Conservation (phyloP, 2,113 vertebrate species). For the Callospermophilus lateralis region DNA sequence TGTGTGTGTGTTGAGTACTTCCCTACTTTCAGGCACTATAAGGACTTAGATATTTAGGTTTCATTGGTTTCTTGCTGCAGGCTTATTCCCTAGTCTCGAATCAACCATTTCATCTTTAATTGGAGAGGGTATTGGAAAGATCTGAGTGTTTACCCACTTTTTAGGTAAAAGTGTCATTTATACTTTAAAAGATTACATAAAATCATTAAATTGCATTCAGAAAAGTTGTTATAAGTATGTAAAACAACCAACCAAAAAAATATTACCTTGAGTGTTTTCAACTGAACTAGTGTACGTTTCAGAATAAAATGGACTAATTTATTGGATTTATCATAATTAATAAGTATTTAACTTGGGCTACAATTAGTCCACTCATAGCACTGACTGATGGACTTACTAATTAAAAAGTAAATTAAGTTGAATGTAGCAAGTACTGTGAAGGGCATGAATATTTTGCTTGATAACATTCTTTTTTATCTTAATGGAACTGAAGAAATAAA, state of each 20-base stretch:
- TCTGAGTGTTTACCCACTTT: neutral
- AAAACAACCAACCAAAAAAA: neutral
- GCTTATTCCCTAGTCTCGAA: neutral
- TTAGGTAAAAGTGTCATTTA: neutral
- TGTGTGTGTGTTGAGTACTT: neutral
- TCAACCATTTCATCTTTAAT: neutral
- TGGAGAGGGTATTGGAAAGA: neutral
- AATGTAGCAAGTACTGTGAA: too few species aligned
- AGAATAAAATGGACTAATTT: neutral
- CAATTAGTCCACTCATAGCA: constrained; percentile 42
- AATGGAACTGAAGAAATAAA: too few species aligned
- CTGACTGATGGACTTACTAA: constrained; percentile 62
- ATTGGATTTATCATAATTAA: constrained; percentile 53
- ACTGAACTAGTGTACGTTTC: neutral
- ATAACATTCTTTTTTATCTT: constrained; percentile 38
- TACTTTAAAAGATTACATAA: neutral
- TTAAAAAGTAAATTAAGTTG: constrained; percentile 55
- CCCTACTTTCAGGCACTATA: neutral
- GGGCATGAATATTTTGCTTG: constrained; percentile 56
- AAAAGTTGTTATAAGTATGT: neutral
- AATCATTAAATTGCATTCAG: neutral
- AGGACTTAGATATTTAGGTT: neutral
- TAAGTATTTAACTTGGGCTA: constrained; percentile 48
- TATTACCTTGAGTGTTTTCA: neutral
- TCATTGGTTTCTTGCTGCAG: neutral